A percentile compares a stretch with the other conserved stretches of the same genome.
These are phyloP conservation scores for Centropus bengalensis DNA, from an alignment of 2,113 vertebrate species.

Conservation along the genomic window DNA sequence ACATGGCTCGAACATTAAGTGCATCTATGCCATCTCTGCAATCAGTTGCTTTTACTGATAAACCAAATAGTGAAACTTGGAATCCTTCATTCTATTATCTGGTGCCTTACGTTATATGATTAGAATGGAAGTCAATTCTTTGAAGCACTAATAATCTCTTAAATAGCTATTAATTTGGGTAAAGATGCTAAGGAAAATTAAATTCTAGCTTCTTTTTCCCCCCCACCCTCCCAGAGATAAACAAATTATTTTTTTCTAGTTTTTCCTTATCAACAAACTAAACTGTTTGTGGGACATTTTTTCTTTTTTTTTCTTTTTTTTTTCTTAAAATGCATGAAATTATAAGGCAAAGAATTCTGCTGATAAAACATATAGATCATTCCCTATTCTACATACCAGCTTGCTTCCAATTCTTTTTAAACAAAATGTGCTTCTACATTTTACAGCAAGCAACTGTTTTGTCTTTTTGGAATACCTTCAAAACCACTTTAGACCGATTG, in stretches of 20 bases:
- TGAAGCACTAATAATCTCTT: background rate
- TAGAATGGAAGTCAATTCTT: background rate
- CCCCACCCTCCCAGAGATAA: background rate
- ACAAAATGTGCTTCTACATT: background rate
- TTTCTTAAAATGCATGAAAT: background rate
- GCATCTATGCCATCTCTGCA: background rate
- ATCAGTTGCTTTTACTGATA: background rate
- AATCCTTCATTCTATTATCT: background rate
- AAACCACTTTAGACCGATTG: background rate
- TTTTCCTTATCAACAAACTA: background rate
- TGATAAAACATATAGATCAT: background rate
- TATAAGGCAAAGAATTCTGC: background rate
- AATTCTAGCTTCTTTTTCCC: accelerated
- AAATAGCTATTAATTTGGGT: background rate
- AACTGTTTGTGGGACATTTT: background rate
- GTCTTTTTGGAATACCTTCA: background rate
- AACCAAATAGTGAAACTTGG: background rate
- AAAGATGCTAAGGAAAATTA: background rate
- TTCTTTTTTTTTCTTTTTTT: accelerated
- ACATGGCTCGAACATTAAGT: background rate
- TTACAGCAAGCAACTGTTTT: constrained; percentile 13
- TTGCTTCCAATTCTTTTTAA: background rate
- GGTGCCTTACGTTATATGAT: background rate
- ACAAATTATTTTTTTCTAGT: background rate
- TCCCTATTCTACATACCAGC: background rate